Conservation (phyloP, 2,113 vertebrate species). For the Thamnophis sirtalis region DNA sequence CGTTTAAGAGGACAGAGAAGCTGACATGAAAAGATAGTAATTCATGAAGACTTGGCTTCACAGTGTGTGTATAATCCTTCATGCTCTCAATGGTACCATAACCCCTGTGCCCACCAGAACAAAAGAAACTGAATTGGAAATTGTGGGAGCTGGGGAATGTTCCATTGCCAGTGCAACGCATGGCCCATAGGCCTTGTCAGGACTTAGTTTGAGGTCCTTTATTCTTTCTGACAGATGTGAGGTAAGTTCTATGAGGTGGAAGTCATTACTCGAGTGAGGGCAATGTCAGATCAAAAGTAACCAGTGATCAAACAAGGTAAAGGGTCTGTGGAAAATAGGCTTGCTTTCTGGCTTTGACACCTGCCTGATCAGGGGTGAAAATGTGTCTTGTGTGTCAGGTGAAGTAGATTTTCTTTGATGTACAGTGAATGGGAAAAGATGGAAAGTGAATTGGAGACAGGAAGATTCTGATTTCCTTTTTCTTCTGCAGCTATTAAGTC, state of each 20-base stretch:
- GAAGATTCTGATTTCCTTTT: constrained; percentile 63
- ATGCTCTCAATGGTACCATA: constrained; percentile 70
- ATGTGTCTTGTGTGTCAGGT: constrained; percentile 70
- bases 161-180: constrained; percentile 67
- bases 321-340: constrained; percentile 74
- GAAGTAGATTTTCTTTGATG: constrained; percentile 74
- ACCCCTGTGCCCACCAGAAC: constrained; percentile 70
- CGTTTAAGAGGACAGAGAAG: constrained; percentile 65
- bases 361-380: constrained; percentile 72
- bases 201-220: constrained; percentile 79
- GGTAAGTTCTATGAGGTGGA: constrained; percentile 72
- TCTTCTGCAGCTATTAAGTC: constrained; percentile 53
- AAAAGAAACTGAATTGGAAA: constrained; percentile 81
- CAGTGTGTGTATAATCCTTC: constrained; percentile 78
- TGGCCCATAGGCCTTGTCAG: constrained; percentile 77
- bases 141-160: constrained; percentile 75
- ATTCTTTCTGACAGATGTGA: constrained; percentile 80
- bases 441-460: constrained; percentile 60
- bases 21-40: constrained; percentile 72
- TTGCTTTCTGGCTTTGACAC: constrained; percentile 75
- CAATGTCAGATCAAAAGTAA: constrained; percentile 82
- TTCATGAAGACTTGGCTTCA: constrained; percentile 73
- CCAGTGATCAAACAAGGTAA: constrained; percentile 77
- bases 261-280: constrained; percentile 76
- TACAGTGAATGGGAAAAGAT: constrained; percentile 61